Evolutionary conservation across 1,140 invertebrate genomes (phyloP).

Genomic region (Pygmarrhopalites habei): DNA sequence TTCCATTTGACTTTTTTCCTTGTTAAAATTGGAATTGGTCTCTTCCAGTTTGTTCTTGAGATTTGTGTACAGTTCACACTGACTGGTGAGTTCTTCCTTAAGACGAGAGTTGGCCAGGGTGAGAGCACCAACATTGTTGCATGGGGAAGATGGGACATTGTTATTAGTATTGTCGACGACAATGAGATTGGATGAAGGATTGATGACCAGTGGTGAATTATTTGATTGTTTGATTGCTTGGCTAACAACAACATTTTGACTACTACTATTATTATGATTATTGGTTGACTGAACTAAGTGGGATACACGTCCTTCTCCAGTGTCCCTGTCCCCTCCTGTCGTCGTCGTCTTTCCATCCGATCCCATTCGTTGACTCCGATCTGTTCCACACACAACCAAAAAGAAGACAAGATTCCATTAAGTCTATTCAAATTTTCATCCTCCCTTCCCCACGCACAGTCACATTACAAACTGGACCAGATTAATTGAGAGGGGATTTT

Average conservation of each 20-base stretch:
- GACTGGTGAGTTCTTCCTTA: background rate
- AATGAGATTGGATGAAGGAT: background rate
- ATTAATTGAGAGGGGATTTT: too few relatives aligned
- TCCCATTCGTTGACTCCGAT: conserved; percentile 21
- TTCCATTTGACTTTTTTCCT: background rate
- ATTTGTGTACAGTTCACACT: background rate
- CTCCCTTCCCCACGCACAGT: too few relatives aligned
- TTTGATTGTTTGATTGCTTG: background rate
- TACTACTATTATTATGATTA: background rate
- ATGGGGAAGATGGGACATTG: background rate
- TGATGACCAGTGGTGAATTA: background rate
- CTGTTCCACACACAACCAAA: background rate
- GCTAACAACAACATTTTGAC: background rate
- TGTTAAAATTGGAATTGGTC: background rate
- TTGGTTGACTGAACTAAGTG: background rate
- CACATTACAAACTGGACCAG: too few relatives aligned
- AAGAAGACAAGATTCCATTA: background rate
- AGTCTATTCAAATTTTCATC: too few relatives aligned
- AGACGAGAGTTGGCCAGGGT: background rate
- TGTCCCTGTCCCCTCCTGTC: background rate
- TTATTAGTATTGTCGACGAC: conserved; percentile 3
- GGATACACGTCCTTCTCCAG: background rate
- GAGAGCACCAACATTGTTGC: background rate
- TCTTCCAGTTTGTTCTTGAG: background rate
- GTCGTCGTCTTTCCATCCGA: conserved; percentile 10